A percentile compares a stretch with the other conserved stretches of the same genome.
These are phyloP conservation scores for Apodemus speciosus DNA, from an alignment of 2,113 vertebrate genomes.

Conservation along the genomic window DNA sequence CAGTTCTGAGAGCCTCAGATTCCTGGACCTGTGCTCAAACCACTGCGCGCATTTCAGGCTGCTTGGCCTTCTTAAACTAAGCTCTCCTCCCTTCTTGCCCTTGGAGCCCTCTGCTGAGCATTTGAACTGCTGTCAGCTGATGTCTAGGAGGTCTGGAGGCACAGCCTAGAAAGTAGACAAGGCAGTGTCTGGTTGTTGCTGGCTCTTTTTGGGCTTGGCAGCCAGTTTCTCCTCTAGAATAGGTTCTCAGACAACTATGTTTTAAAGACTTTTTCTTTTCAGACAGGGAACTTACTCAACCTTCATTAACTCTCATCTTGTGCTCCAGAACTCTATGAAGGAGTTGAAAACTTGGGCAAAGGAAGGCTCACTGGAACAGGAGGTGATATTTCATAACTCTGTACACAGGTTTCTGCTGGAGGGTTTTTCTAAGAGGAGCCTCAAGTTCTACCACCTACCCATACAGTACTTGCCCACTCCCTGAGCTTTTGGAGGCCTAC, in stretches of 20 bases:
- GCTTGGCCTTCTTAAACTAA: conserved; percentile 65
- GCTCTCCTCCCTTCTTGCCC: neutral
- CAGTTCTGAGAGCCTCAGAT: conserved; percentile 61
- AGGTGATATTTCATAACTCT: neutral
- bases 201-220: conserved; percentile 17
- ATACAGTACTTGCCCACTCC: neutral
- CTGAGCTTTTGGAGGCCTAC: neutral
- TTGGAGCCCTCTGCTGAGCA: neutral
- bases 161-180: conserved; percentile 1
- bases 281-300: neutral
- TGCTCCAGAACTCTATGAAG: neutral
- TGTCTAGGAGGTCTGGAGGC: neutral
- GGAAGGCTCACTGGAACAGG: neutral
- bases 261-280: neutral
- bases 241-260: neutral
- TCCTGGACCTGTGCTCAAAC: conserved; percentile 51
- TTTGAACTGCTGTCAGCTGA: conserved; percentile 61
- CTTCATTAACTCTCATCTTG: neutral
- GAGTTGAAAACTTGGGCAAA: neutral
- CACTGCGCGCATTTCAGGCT: conserved; percentile 32
- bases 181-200: neutral
- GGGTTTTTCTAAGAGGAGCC: neutral
- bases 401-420: neutral
- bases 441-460: neutral
- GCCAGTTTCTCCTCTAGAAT: conserved; percentile 24